Evolutionary conservation across 2,113 vertebrate genomes (phyloP), one percentile per base, ranked within the genome.

Genomic region (Solea senegalensis): DNA sequence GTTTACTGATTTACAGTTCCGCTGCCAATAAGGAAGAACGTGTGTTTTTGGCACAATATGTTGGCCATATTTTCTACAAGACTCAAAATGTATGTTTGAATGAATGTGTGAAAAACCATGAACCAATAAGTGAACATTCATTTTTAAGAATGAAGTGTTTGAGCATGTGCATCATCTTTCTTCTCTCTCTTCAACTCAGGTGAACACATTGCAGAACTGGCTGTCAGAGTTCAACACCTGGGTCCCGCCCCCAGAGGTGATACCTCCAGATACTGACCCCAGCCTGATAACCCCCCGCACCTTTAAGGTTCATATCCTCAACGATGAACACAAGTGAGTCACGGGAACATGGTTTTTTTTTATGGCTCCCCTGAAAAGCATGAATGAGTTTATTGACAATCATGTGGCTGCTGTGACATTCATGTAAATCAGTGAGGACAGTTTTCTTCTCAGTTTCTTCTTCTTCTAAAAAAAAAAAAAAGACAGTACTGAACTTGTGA

Each of bases 201-300:
- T 99, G 78, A 99, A 99, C 88, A 99, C 97, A 0, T 91, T 99
- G 82, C 97, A 99, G 67, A 99, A 98, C 84, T 99, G 97, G 97
- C 86, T 98, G 80, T 95, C 96, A 40, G 97, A 99, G 84, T 99
- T 99, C 91, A 98, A 98, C 89, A 93, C 92, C 77, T 99, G 97
- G 97, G 92, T 97, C 51, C 97, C 97, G 0, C 77, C 96, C 34
- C 89, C 93, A 9, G 97, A 97, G 91, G 91, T 93, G 16, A 88
- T 97, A 78, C 92, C 92, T 66, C 89, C 94, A 69, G 94, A 96
- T 69, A 91, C 81, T 49, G 93, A 96, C 86, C 90, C 92, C 8
- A 82, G 93, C 61, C 90, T 94, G 69, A 58, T 97, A 68, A 93
- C 90, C 41, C 95, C 96, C 1, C 96, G 97, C n/a, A 86, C 89